Evolutionary conservation across 2,797 vertebrate species (phyloP).

Genomic region (Liasis olivaceus): DNA sequence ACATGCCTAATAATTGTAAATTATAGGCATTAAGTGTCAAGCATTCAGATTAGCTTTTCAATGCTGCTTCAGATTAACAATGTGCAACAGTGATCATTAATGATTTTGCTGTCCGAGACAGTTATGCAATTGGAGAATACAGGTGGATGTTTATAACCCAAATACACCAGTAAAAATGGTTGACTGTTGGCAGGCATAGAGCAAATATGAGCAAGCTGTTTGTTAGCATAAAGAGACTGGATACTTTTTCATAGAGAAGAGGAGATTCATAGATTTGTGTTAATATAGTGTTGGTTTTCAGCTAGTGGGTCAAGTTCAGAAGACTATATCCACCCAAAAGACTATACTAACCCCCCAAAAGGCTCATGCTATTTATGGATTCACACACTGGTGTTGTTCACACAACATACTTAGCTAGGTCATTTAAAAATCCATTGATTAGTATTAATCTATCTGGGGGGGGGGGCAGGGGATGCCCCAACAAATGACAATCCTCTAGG

Average conservation of each 20-base stretch:
- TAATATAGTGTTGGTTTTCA: not conserved
- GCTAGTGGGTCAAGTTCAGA: not conserved
- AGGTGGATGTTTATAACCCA: not conserved
- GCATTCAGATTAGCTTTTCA: not conserved
- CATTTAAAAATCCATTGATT: too few species aligned
- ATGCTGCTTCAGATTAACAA: too few species aligned
- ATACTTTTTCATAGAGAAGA: too few species aligned
- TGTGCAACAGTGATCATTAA: not conserved
- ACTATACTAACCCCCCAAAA: too few species aligned
- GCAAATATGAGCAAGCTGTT: not conserved
- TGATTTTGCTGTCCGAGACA: not conserved
- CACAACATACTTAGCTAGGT: too few species aligned
- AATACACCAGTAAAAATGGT: not conserved
- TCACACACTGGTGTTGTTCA: too few species aligned
- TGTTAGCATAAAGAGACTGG: not conserved
- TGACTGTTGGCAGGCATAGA: not conserved
- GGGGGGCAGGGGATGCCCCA: too few species aligned
- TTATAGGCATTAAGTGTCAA: not conserved
- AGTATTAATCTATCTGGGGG: too few species aligned
- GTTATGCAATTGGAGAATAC: not conserved
- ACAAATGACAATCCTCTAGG: too few species aligned
- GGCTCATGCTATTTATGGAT: too few species aligned
- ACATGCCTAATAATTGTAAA: not conserved
- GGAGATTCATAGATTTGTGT: too few species aligned
- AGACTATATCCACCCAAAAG: not conserved